phyloP scores from a whole-genome alignment of 2,113 vertebrate species.

The Propithecus coquereli region DNA sequence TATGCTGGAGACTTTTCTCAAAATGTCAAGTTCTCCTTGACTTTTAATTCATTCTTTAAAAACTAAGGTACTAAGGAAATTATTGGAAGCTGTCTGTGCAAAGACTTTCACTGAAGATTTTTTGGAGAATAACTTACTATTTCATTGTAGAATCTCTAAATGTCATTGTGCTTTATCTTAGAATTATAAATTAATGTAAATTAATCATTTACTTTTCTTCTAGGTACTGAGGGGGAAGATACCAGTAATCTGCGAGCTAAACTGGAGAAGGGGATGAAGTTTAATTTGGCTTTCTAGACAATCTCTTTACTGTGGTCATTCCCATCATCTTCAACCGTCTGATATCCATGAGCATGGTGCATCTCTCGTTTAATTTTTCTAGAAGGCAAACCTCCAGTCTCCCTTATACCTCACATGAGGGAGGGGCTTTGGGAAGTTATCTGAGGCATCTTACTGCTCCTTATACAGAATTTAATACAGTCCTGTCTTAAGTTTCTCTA shows the following conservation, averaged over 20 bases:
- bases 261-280: not conserved
- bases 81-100: not conserved
- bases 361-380: not conserved
- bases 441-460: not conserved
- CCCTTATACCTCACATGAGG: not conserved
- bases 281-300: not conserved
- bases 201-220: not conserved
- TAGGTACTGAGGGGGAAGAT: not conserved
- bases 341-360: not conserved
- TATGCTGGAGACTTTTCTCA: not conserved
- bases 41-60: not conserved
- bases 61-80: not conserved
- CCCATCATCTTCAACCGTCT: not conserved
- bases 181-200: not conserved
- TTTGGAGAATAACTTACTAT: not conserved
- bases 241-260: not conserved
- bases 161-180: not conserved
- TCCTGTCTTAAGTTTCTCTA: not conserved
- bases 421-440: not conserved
- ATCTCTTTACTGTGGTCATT: not conserved
- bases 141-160: not conserved
- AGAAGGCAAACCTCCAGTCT: not conserved
- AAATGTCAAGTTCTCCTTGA: not conserved
- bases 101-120: not conserved
- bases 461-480: not conserved